These are phyloP conservation scores for Stictocephala bisonia DNA, from an alignment of 2,888 invertebrate species.

Conservation along the genomic window DNA sequence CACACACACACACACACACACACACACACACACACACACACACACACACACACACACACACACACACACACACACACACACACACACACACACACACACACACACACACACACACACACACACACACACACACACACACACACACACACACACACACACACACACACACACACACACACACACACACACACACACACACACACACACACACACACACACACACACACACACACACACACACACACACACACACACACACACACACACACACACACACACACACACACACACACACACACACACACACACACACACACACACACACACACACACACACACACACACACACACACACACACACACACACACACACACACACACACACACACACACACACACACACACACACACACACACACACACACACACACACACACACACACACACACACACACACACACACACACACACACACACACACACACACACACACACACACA, in stretches of 20 bases:
- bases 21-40: not conserved
- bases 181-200: not conserved
- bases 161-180: not conserved
- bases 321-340: not conserved
- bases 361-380: not conserved
- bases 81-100: not conserved
- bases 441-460: not conserved
- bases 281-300: not conserved
- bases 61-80: not conserved
- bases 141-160: not conserved
- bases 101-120: not conserved
- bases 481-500: not conserved
- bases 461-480: not conserved
- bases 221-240: not conserved
- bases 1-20: not conserved
- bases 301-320: not conserved
- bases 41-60: not conserved
- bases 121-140: not conserved
- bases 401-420: not conserved
- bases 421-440: not conserved
- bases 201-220: not conserved
- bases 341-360: not conserved
- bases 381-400: not conserved
- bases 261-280: not conserved
- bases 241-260: not conserved